These are phyloP conservation scores for Hesperia comma DNA, from an alignment of 2,888 invertebrate genomes.

Conservation along the genomic window DNA sequence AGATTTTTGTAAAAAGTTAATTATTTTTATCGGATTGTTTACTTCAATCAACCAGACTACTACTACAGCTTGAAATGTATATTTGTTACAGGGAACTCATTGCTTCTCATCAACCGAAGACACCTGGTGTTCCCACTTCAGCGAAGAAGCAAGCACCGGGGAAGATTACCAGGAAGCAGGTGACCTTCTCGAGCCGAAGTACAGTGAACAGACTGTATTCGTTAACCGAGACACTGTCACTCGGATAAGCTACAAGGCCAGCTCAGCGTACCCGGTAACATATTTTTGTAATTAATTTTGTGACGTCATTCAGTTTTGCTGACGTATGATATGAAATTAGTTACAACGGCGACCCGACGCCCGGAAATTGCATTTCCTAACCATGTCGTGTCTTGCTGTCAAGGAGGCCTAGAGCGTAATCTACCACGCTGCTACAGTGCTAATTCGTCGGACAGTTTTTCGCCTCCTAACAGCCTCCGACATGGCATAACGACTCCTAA, in stretches of 20 bases:
- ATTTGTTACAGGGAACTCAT: conserved; percentile 50
- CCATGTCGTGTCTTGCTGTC: too few relatives aligned
- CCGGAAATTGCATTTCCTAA: too few relatives aligned
- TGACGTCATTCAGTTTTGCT: not conserved
- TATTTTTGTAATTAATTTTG: not conserved
- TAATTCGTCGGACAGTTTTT: too few relatives aligned
- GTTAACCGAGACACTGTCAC: conserved; percentile 37
- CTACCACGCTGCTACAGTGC: too few relatives aligned
- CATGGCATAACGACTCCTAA: too few relatives aligned
- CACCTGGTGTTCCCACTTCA: conserved; percentile 51
- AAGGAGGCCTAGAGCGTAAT: too few relatives aligned
- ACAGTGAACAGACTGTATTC: conserved; percentile 41
- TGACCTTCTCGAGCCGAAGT: conserved; percentile 45
- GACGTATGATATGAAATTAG: too few relatives aligned
- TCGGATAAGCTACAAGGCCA: conserved; percentile 36
- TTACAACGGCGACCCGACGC: too few relatives aligned
- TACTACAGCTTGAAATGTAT: not conserved
- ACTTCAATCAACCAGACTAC: too few relatives aligned
- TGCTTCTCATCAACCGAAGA: conserved; percentile 47
- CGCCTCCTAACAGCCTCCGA: too few relatives aligned
- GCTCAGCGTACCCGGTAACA: not conserved
- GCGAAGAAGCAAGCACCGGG: conserved; percentile 44
- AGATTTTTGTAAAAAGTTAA: too few relatives aligned
- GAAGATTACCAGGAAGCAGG: conserved; percentile 35
- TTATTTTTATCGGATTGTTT: too few relatives aligned